Evolutionary conservation across 2,113 vertebrate species (phyloP).

Genomic region (Himantopus leucocephalus): DNA sequence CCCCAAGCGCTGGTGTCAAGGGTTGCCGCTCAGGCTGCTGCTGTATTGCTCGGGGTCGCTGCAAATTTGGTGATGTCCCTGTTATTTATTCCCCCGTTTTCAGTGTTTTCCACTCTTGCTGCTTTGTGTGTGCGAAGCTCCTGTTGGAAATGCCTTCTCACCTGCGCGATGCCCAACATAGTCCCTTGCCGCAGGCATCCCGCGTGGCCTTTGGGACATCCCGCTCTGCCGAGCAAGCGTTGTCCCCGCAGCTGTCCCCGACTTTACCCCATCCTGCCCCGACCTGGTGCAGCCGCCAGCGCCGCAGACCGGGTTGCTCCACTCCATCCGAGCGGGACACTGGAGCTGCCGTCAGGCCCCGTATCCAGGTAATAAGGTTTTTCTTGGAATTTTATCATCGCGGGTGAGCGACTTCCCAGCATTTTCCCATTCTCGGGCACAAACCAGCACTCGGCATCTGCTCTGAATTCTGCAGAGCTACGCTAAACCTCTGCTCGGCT

Average conservation of each 20-base stretch:
- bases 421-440: not conserved
- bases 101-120: not conserved
- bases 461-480: not conserved
- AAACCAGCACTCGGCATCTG: not conserved
- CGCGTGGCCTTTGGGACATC: not conserved
- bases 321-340: rapidly evolving
- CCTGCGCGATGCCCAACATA: rapidly evolving
- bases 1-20: not conserved
- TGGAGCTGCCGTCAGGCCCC: not conserved
- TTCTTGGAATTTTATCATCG: not conserved
- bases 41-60: not conserved
- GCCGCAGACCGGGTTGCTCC: rapidly evolving
- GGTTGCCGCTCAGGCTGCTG: not conserved
- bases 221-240: rapidly evolving
- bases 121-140: not conserved
- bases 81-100: not conserved
- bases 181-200: not conserved
- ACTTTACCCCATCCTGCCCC: not conserved
- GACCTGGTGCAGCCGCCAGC: too few species aligned
- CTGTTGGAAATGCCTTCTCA: not conserved
- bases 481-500: not conserved
- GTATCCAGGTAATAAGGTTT: not conserved
- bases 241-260: not conserved
- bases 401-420: not conserved
- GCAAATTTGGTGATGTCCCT: not conserved